Percentiles rank a stretch among this genome's conserved stretches.
These are phyloP conservation scores for Pseudomyrmex concolor DNA, from an alignment of 1,140 invertebrate species.

Conservation along the genomic window DNA sequence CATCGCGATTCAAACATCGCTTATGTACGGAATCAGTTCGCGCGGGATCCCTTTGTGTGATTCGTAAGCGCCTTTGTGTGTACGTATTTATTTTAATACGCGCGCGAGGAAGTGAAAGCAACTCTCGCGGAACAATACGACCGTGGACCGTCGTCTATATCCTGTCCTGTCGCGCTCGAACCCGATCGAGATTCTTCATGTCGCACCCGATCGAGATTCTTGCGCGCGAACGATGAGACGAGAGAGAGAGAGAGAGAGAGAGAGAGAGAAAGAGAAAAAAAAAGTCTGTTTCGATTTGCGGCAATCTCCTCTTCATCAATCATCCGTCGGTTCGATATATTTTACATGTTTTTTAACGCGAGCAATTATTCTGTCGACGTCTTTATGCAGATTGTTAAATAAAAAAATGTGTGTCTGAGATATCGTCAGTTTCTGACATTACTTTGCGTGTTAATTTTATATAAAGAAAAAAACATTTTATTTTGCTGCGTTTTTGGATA, in stretches of 20 bases:
- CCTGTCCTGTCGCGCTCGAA: constrained; percentile 63
- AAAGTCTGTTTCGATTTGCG: constrained; percentile 32
- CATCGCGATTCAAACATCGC: constrained; percentile 50
- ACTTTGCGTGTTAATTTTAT: no score
- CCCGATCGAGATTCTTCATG: constrained; percentile 41
- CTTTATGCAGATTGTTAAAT: no score
- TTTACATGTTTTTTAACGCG: not conserved
- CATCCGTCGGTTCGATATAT: not conserved
- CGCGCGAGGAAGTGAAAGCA: constrained; percentile 79
- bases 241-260: not conserved
- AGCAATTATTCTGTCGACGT: no score
- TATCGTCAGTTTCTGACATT: no score
- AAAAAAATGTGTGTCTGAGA: no score
- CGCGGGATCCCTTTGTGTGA: constrained; percentile 37
- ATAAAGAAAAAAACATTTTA: no score
- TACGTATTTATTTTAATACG: not conserved
- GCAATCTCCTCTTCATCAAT: not conserved
- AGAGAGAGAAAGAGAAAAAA: not conserved
- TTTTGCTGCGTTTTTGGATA: not conserved
- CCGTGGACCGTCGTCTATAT: constrained; percentile 63
- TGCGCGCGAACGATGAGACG: not conserved
- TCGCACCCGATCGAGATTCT: constrained; percentile 54
- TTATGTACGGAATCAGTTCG: constrained; percentile 60
- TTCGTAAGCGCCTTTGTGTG: constrained; percentile 34
- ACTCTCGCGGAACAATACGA: constrained; percentile 74